Evolutionary conservation across 2,113 vertebrate genomes (phyloP).

Genomic region (Psettodes erumei): DNA sequence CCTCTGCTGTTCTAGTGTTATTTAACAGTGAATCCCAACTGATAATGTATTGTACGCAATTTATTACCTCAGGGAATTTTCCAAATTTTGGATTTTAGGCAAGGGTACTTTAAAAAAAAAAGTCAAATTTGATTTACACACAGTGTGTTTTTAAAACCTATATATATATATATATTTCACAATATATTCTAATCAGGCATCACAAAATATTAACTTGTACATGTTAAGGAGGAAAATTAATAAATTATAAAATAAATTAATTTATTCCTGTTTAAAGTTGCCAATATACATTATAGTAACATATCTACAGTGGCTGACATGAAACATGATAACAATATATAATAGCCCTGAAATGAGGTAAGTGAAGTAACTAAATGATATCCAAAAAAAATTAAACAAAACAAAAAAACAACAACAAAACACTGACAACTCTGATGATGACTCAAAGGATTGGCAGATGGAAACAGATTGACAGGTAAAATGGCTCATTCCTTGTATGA

Average conservation of each 20-base stretch:
- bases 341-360: too few species aligned
- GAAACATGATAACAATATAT: too few species aligned
- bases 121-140: neutral
- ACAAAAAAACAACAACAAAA: too few species aligned
- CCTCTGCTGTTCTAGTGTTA: neutral
- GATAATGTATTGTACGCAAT: neutral
- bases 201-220: neutral
- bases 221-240: neutral
- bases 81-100: neutral
- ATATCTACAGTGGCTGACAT: neutral
- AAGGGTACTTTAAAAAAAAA: too few species aligned
- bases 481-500: neutral
- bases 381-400: neutral
- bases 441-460: slow-evolving; percentile 28
- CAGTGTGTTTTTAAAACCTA: neutral
- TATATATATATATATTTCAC: neutral
- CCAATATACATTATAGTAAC: neutral
- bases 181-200: neutral
- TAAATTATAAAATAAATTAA: too few species aligned
- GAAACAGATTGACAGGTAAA: slow-evolving; percentile 20
- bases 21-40: neutral
- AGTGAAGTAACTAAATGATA: too few species aligned
- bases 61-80: neutral
- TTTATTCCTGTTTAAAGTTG: neutral
- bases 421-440: neutral